These are phyloP conservation scores for Argentina silus DNA, from an alignment of 2,797 vertebrate species.

Conservation along the genomic window DNA sequence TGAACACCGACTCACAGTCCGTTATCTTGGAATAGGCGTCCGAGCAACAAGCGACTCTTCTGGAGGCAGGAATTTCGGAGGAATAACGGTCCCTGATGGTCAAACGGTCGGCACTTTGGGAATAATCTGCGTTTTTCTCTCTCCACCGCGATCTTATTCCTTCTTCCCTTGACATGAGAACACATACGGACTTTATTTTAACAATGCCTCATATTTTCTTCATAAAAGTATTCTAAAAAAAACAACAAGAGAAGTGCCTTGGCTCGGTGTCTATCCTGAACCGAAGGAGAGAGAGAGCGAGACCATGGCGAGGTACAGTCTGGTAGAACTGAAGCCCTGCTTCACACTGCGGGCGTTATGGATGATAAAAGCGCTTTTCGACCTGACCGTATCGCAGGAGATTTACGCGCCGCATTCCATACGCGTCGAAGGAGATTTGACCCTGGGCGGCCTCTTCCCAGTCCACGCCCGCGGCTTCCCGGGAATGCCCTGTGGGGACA, in stretches of 20 bases:
- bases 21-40: slow-evolving; percentile 41
- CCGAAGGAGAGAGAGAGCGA: slow-evolving; percentile 18
- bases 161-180: slow-evolving; percentile 7
- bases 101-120: slow-evolving; percentile 31
- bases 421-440: slow-evolving; percentile 93
- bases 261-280: slow-evolving; percentile 11
- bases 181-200: slow-evolving; percentile 46
- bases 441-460: slow-evolving; percentile 93
- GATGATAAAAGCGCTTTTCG: slow-evolving; percentile 65
- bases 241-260: slow-evolving; percentile 48
- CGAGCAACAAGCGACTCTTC: slow-evolving; percentile 76
- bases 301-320: slow-evolving; percentile 53
- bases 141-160: not conserved
- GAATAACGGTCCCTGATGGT: slow-evolving; percentile 56
- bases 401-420: slow-evolving; percentile 94
- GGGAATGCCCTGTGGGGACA: slow-evolving; percentile 89
- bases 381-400: slow-evolving; percentile 84
- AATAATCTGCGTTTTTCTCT: slow-evolving; percentile 23
- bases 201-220: slow-evolving; percentile 34
- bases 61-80: slow-evolving; percentile 36
- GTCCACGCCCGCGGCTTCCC: slow-evolving; percentile 88
- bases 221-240: slow-evolving; percentile 38
- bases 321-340: slow-evolving; percentile 27
- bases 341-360: slow-evolving; percentile 64
- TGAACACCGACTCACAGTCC: slow-evolving; percentile 11